These are phyloP conservation scores for Formica selysi DNA, from an alignment of 1,140 invertebrate genomes.

Conservation along the genomic window DNA sequence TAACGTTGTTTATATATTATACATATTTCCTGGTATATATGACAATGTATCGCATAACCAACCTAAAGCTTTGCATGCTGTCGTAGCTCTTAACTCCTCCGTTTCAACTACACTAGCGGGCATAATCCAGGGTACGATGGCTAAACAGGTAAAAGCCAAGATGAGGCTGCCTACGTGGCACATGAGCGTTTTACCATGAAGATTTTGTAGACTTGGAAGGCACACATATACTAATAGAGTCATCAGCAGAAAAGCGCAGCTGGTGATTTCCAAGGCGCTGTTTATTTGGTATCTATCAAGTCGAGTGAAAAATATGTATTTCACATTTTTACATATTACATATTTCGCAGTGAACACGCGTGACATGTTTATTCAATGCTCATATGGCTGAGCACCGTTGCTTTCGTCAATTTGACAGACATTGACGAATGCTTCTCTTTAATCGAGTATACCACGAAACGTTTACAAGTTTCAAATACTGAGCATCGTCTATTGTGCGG, in stretches of 20 bases:
- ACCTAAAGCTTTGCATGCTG: constrained; percentile 78
- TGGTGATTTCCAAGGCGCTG: constrained; percentile 67
- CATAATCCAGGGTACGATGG: constrained; percentile 73
- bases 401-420: constrained; percentile 9
- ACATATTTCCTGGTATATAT: neutral
- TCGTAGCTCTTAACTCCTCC: neutral
- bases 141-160: constrained; percentile 88
- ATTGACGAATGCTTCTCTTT: constrained; percentile 21
- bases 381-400: neutral
- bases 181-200: constrained; percentile 91
- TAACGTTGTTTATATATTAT: neutral
- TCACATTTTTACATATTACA: neutral
- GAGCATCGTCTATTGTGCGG: constrained; percentile 20
- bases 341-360: too few species aligned
- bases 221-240: constrained; percentile 90
- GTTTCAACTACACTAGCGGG: neutral
- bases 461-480: neutral
- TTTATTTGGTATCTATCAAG: constrained; percentile 64
- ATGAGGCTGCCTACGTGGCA: constrained; percentile 89
- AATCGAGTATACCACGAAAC: neutral
- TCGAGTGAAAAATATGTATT: neutral
- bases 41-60: constrained; percentile 28
- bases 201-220: constrained; percentile 89
- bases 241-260: constrained; percentile 88
- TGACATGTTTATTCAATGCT: neutral